phyloP scores from a whole-genome alignment of 2,888 invertebrate genomes.

The Arrhopalites spinosus region DNA sequence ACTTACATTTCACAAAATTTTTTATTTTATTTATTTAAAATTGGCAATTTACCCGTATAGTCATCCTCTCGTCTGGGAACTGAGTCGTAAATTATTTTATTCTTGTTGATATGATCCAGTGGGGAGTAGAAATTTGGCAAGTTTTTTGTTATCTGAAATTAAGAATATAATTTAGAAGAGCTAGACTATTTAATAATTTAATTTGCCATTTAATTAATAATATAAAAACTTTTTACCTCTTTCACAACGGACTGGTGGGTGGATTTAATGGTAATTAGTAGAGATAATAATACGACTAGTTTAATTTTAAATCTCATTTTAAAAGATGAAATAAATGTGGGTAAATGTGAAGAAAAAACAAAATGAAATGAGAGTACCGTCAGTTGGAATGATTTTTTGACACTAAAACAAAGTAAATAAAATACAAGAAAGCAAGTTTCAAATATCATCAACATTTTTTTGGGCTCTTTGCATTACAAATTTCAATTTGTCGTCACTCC shows the following conservation, averaged over 20 bases:
- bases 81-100: neutral
- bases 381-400: too few species aligned
- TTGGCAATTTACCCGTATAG: neutral
- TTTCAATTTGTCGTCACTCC: too few species aligned
- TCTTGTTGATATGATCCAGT: neutral
- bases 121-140: neutral
- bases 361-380: neutral
- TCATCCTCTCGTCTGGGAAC: slow-evolving; percentile 6
- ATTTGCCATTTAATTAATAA: neutral
- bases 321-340: neutral
- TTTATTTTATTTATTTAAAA: neutral
- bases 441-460: too few species aligned
- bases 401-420: too few species aligned
- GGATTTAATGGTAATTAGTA: neutral
- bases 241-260: neutral
- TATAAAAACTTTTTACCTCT: neutral
- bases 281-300: neutral
- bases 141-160: neutral
- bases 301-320: neutral
- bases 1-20: neutral
- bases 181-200: too few species aligned
- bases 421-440: too few species aligned
- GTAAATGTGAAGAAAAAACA: neutral
- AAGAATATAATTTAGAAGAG: neutral
- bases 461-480: too few species aligned